A percentile compares a stretch with the other conserved stretches of the same genome.
Evolutionary conservation across 2,888 invertebrate genomes (phyloP).

Genomic region (Agrochola macilenta): DNA sequence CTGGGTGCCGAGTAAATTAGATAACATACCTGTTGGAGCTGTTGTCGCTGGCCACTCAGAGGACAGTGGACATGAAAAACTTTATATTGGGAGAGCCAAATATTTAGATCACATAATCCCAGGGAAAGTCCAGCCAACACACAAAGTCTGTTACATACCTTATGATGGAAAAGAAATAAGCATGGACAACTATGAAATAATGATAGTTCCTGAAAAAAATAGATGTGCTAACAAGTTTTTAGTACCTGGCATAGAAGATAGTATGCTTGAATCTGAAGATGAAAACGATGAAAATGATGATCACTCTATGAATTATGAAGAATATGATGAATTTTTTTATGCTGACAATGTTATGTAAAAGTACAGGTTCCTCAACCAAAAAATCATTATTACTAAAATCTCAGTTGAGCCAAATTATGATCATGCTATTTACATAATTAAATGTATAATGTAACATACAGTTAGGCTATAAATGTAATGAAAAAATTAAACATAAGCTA

Average conservation of each 20-base stretch:
- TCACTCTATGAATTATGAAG: slow-evolving; percentile 47
- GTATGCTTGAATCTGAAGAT: slow-evolving; percentile 47
- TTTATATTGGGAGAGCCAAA: slow-evolving; percentile 92
- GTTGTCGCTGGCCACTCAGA: slow-evolving; percentile 91
- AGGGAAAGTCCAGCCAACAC: slow-evolving; percentile 93
- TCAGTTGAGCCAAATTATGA: not conserved
- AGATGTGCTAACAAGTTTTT: slow-evolving; percentile 57
- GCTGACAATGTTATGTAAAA: slow-evolving; percentile 32
- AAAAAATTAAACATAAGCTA: not conserved
- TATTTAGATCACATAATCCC: slow-evolving; percentile 94
- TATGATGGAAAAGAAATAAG: slow-evolving; percentile 79
- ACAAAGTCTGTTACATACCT: slow-evolving; percentile 94
- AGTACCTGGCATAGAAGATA: slow-evolving; percentile 43
- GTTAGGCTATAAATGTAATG: not conserved
- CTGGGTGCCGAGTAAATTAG: slow-evolving; percentile 90
- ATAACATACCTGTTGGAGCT: slow-evolving; percentile 92
- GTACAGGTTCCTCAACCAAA: not conserved
- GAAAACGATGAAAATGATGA: slow-evolving; percentile 54
- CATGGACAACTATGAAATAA: slow-evolving; percentile 73
- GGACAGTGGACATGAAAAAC: slow-evolving; percentile 79
- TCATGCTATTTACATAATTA: not conserved
- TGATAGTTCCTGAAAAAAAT: slow-evolving; percentile 70
- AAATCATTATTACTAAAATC: not conserved
- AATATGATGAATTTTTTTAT: slow-evolving; percentile 44
- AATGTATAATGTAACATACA: not conserved